Base-by-base conservation (phyloP, 2,888 invertebrate species). In the Drosophila multiciliata region DNA sequence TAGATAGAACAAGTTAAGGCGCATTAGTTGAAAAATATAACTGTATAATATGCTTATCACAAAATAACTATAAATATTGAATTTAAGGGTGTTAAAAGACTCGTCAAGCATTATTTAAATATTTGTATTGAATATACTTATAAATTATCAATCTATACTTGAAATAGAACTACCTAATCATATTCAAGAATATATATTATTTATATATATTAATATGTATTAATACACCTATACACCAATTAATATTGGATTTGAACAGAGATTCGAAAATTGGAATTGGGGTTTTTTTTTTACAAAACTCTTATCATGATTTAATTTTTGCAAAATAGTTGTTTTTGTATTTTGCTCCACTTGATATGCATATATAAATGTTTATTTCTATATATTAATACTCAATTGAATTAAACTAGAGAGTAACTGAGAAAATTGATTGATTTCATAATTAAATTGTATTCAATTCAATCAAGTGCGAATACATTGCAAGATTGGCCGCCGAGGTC, bases 381-480 rank as follows among this genome's bases (percentile, higher is more conserved):
- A 48, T 17, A 23, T 57, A 66, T 70, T 61, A 33, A 40, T 62
- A n/a, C 32, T 63, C 66, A 73, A 80, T 81, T 77, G 48, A 70
- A 64, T 66, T 60, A 68, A 67, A 53, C 42, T 73, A 38, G 42
- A 50, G 61, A 74, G 66, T 65, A 49, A 63, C 70, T 62, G 12
- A 9, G 20, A 29, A 77, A 81, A 70, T 83, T 82, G 65, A 83
- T 87, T 85, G 87, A 87, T 82, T 82, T 78, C 72, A 82, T 71
- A 63, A 75, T 78, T 78, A 83, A 87, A 82, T 84, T 75, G 71
- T 68, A 75, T 23, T 45, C 66, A 76, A 84, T 85, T 80, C 63
- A 78, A 83, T 85, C 65, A 71, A 58, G 59, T 52, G 45, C 20
- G 49, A 52, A 23, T 50, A 52, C 52, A 36, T 52, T 62, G 50